Conservation (phyloP, 2,888 invertebrate genomes). For the Limnephilus auricula region DNA sequence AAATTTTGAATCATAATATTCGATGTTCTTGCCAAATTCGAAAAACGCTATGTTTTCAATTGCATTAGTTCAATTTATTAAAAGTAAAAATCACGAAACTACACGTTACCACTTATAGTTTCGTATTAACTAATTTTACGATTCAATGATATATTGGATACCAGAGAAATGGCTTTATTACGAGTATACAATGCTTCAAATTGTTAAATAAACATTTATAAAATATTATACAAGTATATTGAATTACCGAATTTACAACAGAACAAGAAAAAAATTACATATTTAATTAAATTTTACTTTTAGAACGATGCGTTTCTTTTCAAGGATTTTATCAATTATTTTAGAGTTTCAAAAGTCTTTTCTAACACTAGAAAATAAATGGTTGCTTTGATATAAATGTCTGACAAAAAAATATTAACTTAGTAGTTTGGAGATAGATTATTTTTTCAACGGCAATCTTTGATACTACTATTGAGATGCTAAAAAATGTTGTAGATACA, state of each 20-base stretch:
- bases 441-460: neutral
- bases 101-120: too few relatives aligned
- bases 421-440: neutral
- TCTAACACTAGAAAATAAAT: neutral
- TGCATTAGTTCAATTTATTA: neutral
- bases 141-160: neutral
- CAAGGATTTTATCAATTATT: neutral
- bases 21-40: neutral
- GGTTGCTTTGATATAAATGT: neutral
- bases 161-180: neutral
- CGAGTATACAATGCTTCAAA: neutral
- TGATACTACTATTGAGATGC: neutral
- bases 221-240: neutral
- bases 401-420: too few relatives aligned
- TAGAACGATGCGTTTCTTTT: neutral
- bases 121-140: too few relatives aligned
- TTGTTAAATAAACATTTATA: neutral
- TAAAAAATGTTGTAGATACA: neutral
- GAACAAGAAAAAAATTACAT: neutral
- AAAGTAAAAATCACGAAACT: too few relatives aligned
- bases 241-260: neutral
- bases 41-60: neutral
- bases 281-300: neutral
- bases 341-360: neutral
- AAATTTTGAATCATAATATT: too few relatives aligned